Evolutionary conservation across 2,888 invertebrate species (phyloP).

Genomic region (Conops quadrifasciatus): DNA sequence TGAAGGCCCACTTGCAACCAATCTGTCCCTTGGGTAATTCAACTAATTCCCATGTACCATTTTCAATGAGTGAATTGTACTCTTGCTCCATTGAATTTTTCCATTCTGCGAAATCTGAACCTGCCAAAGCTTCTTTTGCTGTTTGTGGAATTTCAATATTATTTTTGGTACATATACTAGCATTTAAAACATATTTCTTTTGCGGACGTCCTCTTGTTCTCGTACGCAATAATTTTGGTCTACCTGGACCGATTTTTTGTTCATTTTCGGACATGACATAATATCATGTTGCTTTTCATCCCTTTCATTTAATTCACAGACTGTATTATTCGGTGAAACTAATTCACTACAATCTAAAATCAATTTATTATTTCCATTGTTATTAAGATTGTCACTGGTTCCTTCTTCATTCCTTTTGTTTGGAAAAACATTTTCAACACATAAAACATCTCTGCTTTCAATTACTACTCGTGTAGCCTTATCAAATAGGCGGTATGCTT

Average conservation of each 20-base stretch:
- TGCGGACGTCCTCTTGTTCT: constrained; percentile 29
- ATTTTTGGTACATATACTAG: too few species aligned
- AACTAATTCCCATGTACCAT: constrained; percentile 35
- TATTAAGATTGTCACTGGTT: too few species aligned
- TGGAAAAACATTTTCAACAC: constrained; percentile 19
- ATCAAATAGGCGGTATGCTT: constrained; percentile 35
- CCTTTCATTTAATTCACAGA: too few species aligned
- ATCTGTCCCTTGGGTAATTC: constrained; percentile 35
- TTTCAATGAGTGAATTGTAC: constrained; percentile 29
- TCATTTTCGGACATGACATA: too few species aligned
- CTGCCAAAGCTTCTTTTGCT: too few species aligned
- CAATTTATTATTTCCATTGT: too few species aligned
- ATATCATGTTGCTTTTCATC: too few species aligned
- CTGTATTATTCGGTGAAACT: too few species aligned
- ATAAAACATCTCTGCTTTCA: constrained; percentile 30
- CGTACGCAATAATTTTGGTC: constrained; percentile 32
- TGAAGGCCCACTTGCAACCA: constrained; percentile 37
- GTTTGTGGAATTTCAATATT: too few species aligned
- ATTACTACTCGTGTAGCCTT: constrained; percentile 19
- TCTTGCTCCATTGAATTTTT: constrained; percentile 37
- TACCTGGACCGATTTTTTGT: constrained; percentile 22
- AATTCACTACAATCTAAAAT: too few species aligned
- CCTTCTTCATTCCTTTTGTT: constrained; percentile 23
- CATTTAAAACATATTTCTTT: constrained; percentile 32
- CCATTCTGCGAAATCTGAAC: too few species aligned